Base-by-base conservation (phyloP, 2,888 invertebrate species). In the Scaeva pyrastri region DNA sequence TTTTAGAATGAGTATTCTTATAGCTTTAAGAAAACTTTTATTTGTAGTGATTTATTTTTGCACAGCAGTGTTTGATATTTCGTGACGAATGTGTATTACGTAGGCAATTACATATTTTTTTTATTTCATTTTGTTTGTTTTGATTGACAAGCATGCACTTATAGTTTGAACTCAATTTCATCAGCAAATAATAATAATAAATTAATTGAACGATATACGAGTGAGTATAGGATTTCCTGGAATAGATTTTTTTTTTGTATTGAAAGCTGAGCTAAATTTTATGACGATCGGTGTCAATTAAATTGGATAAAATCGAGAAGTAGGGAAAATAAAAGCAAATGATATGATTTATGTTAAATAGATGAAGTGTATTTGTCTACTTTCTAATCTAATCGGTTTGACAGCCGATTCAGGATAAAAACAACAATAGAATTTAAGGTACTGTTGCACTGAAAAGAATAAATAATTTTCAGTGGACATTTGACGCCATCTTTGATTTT, bases 141-240 rank as follows among this genome's bases (percentile, higher is more conserved):
- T 68, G 80, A 85, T 80, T 85, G 84, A 85, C 84, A 80, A 36
- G 39, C 58, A 66, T 80, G 80, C 80, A 80, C 72, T 80, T 80
- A 43, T 52, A 75, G 60, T 80, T 85, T 85, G 80, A 80, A 80
- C 80, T 85, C 72, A 80, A 85, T 85, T 85, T 72, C 60, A 48
- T 55, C 21, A 55, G 73, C 26, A 80, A 76, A 26, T 45, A 64
- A 8, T 31, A 31, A 31, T 31, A 31, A n/a, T n/a, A n/a, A n/a
- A 80, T 85, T 76, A 72, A 85, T 79, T 79, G 84, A 71, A 75
- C 71, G 75, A 77, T 39, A 10, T 31, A 8, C 31, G 5, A 31
- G n/a, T n/a, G n/a, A n/a, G n/a, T 10, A 52, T 66, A 76, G 50
- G 26, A 21, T 76, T 66, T 80, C 58, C 66, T 58, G 52, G 66